Evolutionary conservation across 2,797 vertebrate species (phyloP).

Genomic region (Dipus sagitta): DNA sequence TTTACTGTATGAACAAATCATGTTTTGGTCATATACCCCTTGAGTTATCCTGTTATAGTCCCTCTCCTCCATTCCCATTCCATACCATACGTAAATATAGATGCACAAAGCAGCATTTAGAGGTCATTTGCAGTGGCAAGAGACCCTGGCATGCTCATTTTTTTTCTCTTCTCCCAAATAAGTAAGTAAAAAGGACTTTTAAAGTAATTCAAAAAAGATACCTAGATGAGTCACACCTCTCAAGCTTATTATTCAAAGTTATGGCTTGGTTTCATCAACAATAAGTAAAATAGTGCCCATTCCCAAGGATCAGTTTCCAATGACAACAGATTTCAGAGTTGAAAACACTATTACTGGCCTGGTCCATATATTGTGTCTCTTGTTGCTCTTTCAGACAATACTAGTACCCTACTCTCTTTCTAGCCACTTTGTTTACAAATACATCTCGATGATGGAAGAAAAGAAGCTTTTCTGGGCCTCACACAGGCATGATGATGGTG

Average conservation of each 20-base stretch:
- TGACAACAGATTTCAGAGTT: constrained; percentile 1
- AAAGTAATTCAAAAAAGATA: neutral
- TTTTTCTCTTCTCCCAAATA: too few relatives aligned
- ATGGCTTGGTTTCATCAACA: neutral
- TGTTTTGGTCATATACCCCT: too few relatives aligned
- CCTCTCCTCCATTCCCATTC: too few relatives aligned
- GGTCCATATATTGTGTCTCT: neutral
- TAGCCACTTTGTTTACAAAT: constrained; percentile 3
- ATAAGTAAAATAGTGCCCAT: neutral
- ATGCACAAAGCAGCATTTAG: too few relatives aligned
- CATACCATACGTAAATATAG: too few relatives aligned
- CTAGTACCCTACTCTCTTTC: neutral
- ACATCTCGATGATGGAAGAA: neutral
- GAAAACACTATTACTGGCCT: neutral
- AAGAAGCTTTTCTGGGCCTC: neutral
- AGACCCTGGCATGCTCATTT: too few relatives aligned
- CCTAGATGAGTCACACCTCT: neutral
- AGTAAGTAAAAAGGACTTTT: too few relatives aligned
- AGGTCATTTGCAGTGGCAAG: too few relatives aligned
- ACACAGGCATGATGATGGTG: neutral
- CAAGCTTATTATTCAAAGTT: neutral
- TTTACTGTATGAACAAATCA: too few relatives aligned
- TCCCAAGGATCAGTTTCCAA: neutral
- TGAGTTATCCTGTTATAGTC: too few relatives aligned
- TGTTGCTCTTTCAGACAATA: neutral